Conservation (phyloP, 2,113 vertebrate species). For the Bubo scandiacus region DNA sequence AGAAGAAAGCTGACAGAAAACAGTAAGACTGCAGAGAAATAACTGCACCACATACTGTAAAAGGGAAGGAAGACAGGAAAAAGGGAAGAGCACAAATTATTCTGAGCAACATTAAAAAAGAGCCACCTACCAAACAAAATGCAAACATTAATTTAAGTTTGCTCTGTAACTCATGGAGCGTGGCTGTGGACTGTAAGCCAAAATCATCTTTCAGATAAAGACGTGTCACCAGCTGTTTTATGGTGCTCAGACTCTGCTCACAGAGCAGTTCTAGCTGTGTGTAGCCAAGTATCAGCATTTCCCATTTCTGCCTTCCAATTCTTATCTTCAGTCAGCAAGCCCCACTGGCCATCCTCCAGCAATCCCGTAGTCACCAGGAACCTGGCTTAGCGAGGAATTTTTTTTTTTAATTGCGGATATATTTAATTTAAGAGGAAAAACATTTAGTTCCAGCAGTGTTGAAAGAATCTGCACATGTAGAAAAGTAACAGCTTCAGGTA, state of each 20-base stretch:
- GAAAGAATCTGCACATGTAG: not conserved
- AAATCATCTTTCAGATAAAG: not conserved
- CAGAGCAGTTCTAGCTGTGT: not conserved
- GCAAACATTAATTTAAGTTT: not conserved
- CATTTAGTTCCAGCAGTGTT: not conserved
- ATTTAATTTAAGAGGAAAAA: not conserved
- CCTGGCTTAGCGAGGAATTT: rapidly evolving
- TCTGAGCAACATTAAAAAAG: not conserved
- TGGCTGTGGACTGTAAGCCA: not conserved
- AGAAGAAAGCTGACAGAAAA: not conserved
- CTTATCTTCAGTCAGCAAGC: not conserved
- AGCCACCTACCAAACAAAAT: not conserved
- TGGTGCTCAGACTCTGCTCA: not conserved
- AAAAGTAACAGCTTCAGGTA: not conserved
- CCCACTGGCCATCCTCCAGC: not conserved
- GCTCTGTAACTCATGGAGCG: not conserved
- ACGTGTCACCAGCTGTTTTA: not conserved
- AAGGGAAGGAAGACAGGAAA: not conserved
- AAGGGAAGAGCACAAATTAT: not conserved
- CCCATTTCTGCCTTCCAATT: not conserved
- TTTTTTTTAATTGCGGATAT: not conserved
- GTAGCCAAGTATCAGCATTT: not conserved
- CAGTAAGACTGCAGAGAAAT: not conserved
- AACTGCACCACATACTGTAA: not conserved
- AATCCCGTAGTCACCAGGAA: not conserved